Conservation (phyloP, 2,113 vertebrate species). For the Pluvianellus socialis region DNA sequence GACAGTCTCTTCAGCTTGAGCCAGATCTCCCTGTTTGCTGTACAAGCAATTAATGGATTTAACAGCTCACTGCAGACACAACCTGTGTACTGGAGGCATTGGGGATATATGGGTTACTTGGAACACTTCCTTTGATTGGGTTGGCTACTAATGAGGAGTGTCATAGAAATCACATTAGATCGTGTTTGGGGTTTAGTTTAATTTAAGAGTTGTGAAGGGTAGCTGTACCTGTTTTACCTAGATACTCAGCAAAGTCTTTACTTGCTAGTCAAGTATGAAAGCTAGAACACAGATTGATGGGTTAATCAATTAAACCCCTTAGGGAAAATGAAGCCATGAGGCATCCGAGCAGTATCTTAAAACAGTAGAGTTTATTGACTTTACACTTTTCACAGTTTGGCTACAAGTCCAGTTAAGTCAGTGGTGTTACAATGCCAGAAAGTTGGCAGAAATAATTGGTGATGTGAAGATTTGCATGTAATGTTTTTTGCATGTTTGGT, state of each 20-base stretch:
- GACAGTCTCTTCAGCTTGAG: not conserved
- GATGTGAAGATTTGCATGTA: not conserved
- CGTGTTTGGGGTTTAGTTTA: not conserved
- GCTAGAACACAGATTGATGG: not conserved
- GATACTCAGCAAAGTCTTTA: not conserved
- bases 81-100: not conserved
- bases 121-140: not conserved
- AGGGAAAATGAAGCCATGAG: not conserved
- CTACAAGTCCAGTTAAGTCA: not conserved
- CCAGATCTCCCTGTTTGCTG: not conserved
- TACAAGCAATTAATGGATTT: not conserved
- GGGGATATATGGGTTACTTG: not conserved
- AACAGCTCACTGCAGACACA: not conserved
- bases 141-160: not conserved
- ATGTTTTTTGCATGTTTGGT: not conserved
- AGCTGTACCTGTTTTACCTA: not conserved
- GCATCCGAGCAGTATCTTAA: not conserved
- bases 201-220: not conserved
- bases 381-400: too few species aligned
- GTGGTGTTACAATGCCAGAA: not conserved
- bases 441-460: not conserved
- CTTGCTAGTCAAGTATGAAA: not conserved
- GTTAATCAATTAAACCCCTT: not conserved
- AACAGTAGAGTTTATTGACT: not conserved
- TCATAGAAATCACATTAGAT: not conserved